Evolutionary conservation across 1,140 invertebrate species (phyloP).

Genomic region (Neodiprion virginianus): DNA sequence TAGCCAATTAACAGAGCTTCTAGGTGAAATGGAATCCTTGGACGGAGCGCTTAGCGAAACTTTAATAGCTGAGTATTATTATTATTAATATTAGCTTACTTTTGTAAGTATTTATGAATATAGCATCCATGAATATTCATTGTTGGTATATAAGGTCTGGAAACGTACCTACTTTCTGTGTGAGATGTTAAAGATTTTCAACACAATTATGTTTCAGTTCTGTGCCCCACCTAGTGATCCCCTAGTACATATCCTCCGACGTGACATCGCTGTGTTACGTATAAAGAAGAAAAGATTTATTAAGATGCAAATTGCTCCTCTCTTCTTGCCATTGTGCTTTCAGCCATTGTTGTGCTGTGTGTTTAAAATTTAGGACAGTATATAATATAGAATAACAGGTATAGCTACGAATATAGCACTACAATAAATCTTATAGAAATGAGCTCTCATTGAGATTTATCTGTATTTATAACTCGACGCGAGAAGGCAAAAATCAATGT

Average conservation of each 20-base stretch:
- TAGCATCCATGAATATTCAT: no score
- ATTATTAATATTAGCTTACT: no score
- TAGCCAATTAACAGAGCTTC: conserved; percentile 89
- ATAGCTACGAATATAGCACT: background rate
- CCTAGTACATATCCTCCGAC: background rate
- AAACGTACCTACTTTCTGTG: no score
- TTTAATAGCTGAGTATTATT: conserved; percentile 77
- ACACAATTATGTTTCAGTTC: background rate
- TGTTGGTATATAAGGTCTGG: no score
- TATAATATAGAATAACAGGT: background rate
- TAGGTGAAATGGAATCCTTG: conserved; percentile 91
- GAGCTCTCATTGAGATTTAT: no score
- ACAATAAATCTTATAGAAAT: background rate
- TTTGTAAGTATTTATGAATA: no score
- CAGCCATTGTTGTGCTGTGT: background rate
- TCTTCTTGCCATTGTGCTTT: conserved; percentile 7
- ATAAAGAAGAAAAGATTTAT: background rate
- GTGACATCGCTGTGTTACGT: background rate
- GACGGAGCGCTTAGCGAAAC: conserved; percentile 95
- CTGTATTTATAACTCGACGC: no score
- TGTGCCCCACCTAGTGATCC: background rate
- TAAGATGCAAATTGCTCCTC: conserved; percentile 4
- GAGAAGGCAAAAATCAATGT: no score
- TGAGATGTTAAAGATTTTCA: background rate
- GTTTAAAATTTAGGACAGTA: background rate